A percentile compares a stretch with the other conserved stretches of the same genome.
Conservation (phyloP, 2,797 vertebrate genomes). For the Myotis findleyi region DNA sequence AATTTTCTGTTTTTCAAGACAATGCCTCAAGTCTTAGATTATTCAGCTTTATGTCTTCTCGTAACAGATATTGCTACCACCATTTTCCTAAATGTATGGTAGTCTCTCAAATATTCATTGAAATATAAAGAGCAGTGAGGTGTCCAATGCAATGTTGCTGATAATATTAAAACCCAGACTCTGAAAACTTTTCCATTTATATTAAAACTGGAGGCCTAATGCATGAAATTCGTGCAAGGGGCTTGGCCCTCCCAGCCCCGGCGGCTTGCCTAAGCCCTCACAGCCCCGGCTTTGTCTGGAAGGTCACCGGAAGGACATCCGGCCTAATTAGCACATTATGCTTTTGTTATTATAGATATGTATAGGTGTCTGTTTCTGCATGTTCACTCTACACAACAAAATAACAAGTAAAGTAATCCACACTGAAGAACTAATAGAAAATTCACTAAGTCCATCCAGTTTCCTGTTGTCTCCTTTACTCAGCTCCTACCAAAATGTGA, state of each 20-base stretch:
- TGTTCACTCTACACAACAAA: background rate
- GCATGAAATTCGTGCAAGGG: too few relatives aligned
- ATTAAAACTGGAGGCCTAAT: background rate
- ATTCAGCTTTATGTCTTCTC: conserved; percentile 44
- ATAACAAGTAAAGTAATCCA: background rate
- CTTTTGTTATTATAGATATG: background rate
- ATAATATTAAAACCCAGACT: conserved; percentile 1
- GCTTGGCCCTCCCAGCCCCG: rapidly evolving
- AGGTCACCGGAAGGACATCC: too few relatives aligned
- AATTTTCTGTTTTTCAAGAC: conserved; percentile 37
- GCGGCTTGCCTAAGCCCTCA: too few relatives aligned
- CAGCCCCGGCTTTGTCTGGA: too few relatives aligned
- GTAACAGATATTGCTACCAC: background rate
- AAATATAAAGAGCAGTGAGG: conserved; percentile 8
- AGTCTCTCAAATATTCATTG: conserved; percentile 18
- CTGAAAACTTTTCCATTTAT: background rate
- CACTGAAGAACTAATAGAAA: background rate
- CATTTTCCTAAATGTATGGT: conserved; percentile 1
- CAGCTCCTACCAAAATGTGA: background rate
- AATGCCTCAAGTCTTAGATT: conserved; percentile 61
- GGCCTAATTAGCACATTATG: too few relatives aligned
- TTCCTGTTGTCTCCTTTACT: background rate
- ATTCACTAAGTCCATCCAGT: background rate
- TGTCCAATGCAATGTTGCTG: background rate
- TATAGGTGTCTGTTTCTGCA: background rate